These are phyloP conservation scores for Rhadinocentrus ornatus DNA, from an alignment of 2,797 vertebrate genomes.

Conservation along the genomic window DNA sequence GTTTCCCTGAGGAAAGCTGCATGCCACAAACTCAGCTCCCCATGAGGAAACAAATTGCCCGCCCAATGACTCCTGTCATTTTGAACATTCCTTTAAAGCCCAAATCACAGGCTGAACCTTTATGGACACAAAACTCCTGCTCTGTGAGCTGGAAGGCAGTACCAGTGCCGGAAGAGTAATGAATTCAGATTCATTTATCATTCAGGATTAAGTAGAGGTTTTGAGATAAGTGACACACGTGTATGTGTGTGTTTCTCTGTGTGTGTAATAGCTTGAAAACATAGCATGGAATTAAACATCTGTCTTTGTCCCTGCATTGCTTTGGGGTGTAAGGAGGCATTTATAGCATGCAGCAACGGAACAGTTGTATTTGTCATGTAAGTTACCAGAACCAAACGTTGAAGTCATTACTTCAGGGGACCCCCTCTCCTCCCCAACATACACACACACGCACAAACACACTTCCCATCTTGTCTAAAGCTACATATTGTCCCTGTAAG, in stretches of 20 bases:
- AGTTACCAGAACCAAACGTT: conserved; percentile 72
- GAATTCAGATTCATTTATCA: conserved; percentile 66
- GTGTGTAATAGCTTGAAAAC: conserved; percentile 63
- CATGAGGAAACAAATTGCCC: conserved; percentile 71
- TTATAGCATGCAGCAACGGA: conserved; percentile 74
- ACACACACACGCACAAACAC: neutral
- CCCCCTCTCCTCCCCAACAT: neutral
- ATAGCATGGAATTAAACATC: conserved; percentile 80
- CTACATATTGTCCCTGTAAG: conserved; percentile 66
- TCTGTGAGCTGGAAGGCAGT: conserved; percentile 44
- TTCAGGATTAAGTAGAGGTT: conserved; percentile 52
- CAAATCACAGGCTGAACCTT: conserved; percentile 62
- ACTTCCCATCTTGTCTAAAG: conserved; percentile 62
- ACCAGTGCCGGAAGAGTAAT: conserved; percentile 40
- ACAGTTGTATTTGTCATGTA: conserved; percentile 79
- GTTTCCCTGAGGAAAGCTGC: conserved; percentile 62
- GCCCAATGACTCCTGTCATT: conserved; percentile 70
- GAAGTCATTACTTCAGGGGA: conserved; percentile 76
- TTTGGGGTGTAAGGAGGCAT: conserved; percentile 73
- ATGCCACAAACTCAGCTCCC: conserved; percentile 63
- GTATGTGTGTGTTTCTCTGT: conserved; percentile 24
- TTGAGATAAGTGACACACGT: conserved; percentile 33
- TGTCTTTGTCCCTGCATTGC: conserved; percentile 72
- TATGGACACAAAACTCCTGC: conserved; percentile 53
- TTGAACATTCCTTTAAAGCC: conserved; percentile 66